These are phyloP conservation scores for Pelvicachromis taeniatus DNA, from an alignment of 2,113 vertebrate genomes.

Conservation along the genomic window DNA sequence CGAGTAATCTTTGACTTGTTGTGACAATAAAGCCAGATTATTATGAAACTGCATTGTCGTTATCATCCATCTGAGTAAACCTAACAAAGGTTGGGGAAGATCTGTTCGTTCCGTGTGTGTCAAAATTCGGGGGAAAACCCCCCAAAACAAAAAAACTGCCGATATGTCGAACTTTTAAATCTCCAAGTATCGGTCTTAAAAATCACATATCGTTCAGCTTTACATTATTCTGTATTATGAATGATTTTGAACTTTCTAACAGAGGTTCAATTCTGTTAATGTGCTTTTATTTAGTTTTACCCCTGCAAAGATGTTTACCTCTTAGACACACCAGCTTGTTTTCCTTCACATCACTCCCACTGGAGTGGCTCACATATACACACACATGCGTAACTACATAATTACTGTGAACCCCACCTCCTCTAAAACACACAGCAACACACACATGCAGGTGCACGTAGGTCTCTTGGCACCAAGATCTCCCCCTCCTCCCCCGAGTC, in stretches of 20 bases:
- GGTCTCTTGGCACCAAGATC: background rate
- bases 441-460: background rate
- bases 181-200: background rate
- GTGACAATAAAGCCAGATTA: background rate
- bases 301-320: background rate
- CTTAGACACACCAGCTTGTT: background rate
- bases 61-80: background rate
- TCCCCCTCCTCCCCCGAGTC: background rate
- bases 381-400: background rate
- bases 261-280: background rate
- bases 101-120: background rate
- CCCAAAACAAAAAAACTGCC: background rate
- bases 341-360: background rate
- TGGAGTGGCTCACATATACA: background rate
- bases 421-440: background rate
- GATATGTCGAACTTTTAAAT: background rate
- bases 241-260: background rate
- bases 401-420: background rate
- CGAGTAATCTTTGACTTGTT: background rate
- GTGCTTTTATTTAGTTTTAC: background rate
- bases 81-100: background rate
- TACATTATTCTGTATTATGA: background rate
- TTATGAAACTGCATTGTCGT: background rate
- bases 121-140: too few species aligned
- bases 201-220: background rate